Evolutionary conservation across 2,888 invertebrate species (phyloP), one percentile per base, ranked within the genome.

Genomic region (Nymphalis c-album): DNA sequence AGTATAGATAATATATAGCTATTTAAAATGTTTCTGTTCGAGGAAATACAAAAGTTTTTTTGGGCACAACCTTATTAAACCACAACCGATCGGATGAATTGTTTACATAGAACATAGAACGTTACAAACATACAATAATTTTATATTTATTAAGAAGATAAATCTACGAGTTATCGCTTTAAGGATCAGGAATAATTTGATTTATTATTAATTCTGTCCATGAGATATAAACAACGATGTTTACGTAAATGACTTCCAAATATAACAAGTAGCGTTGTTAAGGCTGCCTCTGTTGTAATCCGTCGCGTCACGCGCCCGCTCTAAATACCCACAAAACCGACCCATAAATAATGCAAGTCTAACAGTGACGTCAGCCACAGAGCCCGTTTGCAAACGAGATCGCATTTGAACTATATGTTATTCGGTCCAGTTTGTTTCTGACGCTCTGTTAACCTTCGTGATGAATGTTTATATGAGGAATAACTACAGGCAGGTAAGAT

Each of bases 331-430:
- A 73, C 73, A 72, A 73, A 69, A 71, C 71, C 67, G 76, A 74
- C 76, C 81, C 88, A 91, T 91, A 89, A 91, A 91, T 91, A 91
- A 90, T 85, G 85, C 83, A 82, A 82, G 77, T 82, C 77, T 73
- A 77, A 76, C 77, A 77, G 83, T 86, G 85, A 88, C 89, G 91
- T 91, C 91, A 90, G 76, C 71, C 75, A 74, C 90, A 91, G 87
- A 77, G 75, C 78, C 81, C 83, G 82, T 82, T 85, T 82, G 83
- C 82, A 83, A 84, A 82, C 80, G 81, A 81, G 80, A 78, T 80
- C 80, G 79, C 80, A 81, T 84, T 84, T 85, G 82, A 85, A 86
- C 85, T 82, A 85, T 80, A 77, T 71, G 70, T 72, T 74, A 71
- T 75, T 73, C 65, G 69, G 73, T 74, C 75, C 73, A 75, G 77